Percentiles rank a stretch among this genome's conserved stretches.
phyloP scores from a whole-genome alignment of 2,113 vertebrate species.

The Platichthys flesus region DNA sequence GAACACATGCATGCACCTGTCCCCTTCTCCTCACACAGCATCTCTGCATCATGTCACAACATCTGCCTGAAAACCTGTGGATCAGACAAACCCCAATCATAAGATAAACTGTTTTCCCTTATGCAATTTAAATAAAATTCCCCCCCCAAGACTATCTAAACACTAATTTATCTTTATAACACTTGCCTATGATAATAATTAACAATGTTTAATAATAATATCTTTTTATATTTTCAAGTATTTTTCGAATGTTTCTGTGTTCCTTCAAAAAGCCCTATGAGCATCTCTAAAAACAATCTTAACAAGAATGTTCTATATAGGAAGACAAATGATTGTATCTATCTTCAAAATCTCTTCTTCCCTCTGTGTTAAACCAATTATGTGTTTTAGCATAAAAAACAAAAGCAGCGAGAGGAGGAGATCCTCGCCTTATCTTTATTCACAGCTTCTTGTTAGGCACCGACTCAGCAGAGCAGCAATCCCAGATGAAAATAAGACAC shows the following conservation, averaged over 20 bases:
- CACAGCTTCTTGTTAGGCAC: constrained; percentile 16
- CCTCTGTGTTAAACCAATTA: background rate
- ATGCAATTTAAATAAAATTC: background rate
- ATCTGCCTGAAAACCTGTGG: background rate
- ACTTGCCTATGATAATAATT: background rate
- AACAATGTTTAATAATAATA: no score
- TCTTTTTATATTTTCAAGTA: background rate
- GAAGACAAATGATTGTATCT: background rate
- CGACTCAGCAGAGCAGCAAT: constrained; percentile 14
- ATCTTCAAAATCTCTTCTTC: background rate
- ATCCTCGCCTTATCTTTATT: constrained; percentile 9
- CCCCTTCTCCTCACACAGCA: no score
- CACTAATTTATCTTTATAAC: background rate
- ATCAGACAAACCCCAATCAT: background rate
- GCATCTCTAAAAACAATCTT: background rate
- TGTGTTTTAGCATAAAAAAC: constrained; percentile 3
- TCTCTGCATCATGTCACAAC: background rate
- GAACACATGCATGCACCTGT: background rate
- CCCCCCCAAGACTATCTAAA: background rate
- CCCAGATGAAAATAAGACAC: constrained; percentile 13
- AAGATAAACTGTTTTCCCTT: background rate
- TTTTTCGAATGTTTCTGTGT: background rate
- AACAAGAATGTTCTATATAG: background rate
- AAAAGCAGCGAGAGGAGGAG: background rate
- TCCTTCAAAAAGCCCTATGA: background rate